Evolutionary conservation across 2,113 vertebrate species (phyloP), one percentile per base, ranked within the genome.

Genomic region (Odontesthes bonariensis): DNA sequence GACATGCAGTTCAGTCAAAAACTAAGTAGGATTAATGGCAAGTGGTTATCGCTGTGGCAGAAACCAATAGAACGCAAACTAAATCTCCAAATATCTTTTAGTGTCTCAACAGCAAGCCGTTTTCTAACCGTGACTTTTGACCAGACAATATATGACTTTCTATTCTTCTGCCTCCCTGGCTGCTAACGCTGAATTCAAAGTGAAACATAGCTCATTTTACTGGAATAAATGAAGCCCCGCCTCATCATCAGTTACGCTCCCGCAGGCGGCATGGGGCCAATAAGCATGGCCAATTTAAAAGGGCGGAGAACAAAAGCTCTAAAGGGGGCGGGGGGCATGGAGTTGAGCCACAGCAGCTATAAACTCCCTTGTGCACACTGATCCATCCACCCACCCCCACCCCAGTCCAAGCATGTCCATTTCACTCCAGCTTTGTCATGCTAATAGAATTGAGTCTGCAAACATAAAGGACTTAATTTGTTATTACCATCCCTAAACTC

Each of bases 401-500:
- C 82, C 89, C 77, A 94, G 94, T 93, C 94, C 94, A 93, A 92
- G 94, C 91, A 95, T 95, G 95, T 96, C 96, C 94, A 94, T 97
- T 97, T 97, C 95, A 96, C 93, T 94, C 86, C 89, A 91, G 92
- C 96, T 97, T 99, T 98, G 95, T 97, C 93, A 97, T 98, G 96
- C 86, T 97, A 98, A 98, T 97, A 86, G 93, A 94, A 96, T 95
- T 95, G 95, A 96, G 96, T 95, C 94, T 95, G 86, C 92, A 94
- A 93, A 96, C 94, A 97, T 95, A 98, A 97, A 97, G 94, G 95
- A 96, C 95, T 95, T 97, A 95, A 97, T 96, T 96, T 95, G 94
- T 95, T 94, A 96, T 96, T 93, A 93, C 88, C 86, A 77, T 85
- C 72, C 69, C 42, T 78, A 73, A 86, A 86, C 60, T 74, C 75